These are phyloP conservation scores for Equus przewalskii DNA, from an alignment of 2,113 vertebrate genomes.

Conservation along the genomic window DNA sequence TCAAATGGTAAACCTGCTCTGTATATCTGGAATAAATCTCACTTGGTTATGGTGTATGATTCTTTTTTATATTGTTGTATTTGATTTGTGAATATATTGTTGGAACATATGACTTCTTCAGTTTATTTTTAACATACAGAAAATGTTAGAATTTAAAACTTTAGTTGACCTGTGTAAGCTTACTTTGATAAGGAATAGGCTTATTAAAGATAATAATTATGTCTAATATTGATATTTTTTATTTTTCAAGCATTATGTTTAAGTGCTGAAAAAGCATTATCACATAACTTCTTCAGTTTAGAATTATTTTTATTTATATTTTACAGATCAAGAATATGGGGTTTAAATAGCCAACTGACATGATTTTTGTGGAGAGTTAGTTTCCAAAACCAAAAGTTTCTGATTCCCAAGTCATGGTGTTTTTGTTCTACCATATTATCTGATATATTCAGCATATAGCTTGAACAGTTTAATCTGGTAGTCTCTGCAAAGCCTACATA, in stretches of 20 bases:
- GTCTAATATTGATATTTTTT: neutral
- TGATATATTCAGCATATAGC: neutral
- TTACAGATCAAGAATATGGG: neutral
- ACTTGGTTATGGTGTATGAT: neutral
- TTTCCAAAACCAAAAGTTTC: neutral
- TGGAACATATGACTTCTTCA: neutral
- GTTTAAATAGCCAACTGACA: neutral
- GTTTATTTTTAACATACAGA: neutral
- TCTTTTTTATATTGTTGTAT: neutral
- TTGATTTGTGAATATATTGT: neutral
- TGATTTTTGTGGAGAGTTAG: neutral
- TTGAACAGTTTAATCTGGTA: neutral
- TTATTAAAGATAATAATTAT: neutral
- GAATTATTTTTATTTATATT: neutral
- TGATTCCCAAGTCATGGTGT: neutral
- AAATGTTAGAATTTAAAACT: neutral
- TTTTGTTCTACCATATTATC: neutral
- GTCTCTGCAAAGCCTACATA: neutral
- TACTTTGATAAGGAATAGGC: neutral
- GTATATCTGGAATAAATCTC: neutral
- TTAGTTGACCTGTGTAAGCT: neutral
- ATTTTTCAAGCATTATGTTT: neutral
- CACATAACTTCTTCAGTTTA: neutral
- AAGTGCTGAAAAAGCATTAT: neutral
- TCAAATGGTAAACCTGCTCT: neutral